Base-by-base conservation (phyloP, 2,113 vertebrate species). In the Takifugu bimaculatus region DNA sequence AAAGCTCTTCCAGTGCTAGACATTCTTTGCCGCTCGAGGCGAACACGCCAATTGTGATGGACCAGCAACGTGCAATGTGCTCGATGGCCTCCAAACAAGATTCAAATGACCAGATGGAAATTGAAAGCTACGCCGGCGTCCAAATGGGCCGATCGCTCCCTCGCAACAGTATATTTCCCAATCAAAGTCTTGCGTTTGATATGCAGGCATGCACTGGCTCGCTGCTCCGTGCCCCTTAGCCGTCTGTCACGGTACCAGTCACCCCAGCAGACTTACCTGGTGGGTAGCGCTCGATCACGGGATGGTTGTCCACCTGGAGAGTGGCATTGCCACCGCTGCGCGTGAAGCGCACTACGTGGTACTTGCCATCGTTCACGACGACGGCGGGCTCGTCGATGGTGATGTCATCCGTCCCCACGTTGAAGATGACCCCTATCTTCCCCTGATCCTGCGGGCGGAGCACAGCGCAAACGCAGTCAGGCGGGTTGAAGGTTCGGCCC, bases 261-360 rank as follows among this genome's bases (percentile, higher is more conserved):
- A 48, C 65, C 44, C 51, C 53, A 4, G 60, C 28, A 50, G 63
- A 65, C 86, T 90, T 90, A 96, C 95, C 95, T 95, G 94, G 92
- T 2, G 95, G 95, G 77, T 94, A 96, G 50, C 95, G 92, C 79
- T 98, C 95, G 55, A 96, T 96, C 87, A 97, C 90, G 0, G 96
- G 94, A 91, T 95, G 94, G 90, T 93, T 96, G 92, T 97, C 94
- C 92, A 98, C 93, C 90, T 97, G 96, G 75, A 98, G 91, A 7
- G 95, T 96, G 89, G 96, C 96, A 48, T 96, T 98, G 81, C 96
- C 96, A 13, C 96, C 96, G 9, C 96, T 97, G 83, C 95, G 92
- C 5, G 95, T 96, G 89, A 98, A 98, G 81, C 96, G 94, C 6
- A 98, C 95, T 85, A 98, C 94, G 47, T 98, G 95, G 92, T 96